phyloP scores from a whole-genome alignment of 2,888 invertebrate species.

The Cryptocephalus primarius region DNA sequence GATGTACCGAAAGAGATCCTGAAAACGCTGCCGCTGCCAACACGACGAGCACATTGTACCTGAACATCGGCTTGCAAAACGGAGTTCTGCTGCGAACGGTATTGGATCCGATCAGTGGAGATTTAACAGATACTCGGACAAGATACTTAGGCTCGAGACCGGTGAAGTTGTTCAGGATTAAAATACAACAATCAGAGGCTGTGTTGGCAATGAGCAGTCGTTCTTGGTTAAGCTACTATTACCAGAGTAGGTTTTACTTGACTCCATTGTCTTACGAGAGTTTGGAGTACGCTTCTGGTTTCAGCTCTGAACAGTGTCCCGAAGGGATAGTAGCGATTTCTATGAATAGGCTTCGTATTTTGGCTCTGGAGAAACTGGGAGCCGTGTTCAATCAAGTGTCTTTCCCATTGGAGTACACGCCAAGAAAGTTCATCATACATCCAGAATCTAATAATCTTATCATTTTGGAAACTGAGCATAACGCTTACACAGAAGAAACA shows the following conservation, averaged over 20 bases:
- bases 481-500: slow-evolving; percentile 94
- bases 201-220: slow-evolving; percentile 96
- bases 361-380: slow-evolving; percentile 95
- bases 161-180: slow-evolving; percentile 53
- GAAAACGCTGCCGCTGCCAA: slow-evolving; percentile 53
- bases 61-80: slow-evolving; percentile 96
- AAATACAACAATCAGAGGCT: slow-evolving; percentile 92
- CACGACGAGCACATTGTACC: slow-evolving; percentile 63
- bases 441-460: slow-evolving; percentile 82
- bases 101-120: slow-evolving; percentile 90
- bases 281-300: slow-evolving; percentile 94
- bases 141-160: slow-evolving; percentile 82
- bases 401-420: slow-evolving; percentile 89
- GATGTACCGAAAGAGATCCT: slow-evolving; percentile 51
- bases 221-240: slow-evolving; percentile 97
- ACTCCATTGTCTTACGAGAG: slow-evolving; percentile 95
- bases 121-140: slow-evolving; percentile 92
- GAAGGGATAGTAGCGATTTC: slow-evolving; percentile 99
- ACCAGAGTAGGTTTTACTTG: slow-evolving; percentile 91
- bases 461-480: slow-evolving; percentile 94
- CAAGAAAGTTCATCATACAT: slow-evolving; percentile 88
- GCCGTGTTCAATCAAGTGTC: slow-evolving; percentile 97
- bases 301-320: slow-evolving; percentile 94
- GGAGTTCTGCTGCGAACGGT: slow-evolving; percentile 90
- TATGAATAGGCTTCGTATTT: slow-evolving; percentile 91